Evolutionary conservation across 2,113 vertebrate genomes (phyloP), one percentile per base, ranked within the genome.

Genomic region (Gambusia affinis): DNA sequence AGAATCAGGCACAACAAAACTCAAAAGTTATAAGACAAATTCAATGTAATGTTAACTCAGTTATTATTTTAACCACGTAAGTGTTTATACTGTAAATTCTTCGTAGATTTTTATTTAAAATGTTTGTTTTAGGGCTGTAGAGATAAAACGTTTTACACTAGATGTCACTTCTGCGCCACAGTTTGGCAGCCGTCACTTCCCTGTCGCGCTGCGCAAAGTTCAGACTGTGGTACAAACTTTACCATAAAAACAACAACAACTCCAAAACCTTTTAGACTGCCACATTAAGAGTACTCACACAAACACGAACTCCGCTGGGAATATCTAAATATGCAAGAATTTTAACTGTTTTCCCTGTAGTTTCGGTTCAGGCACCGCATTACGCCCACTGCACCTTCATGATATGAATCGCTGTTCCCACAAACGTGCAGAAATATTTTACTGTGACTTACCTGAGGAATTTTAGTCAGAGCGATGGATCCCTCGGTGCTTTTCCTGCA

Each of bases 281-380:
- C 15, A 11, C 15, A 22, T 60, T 19, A 19, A 70, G 60, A 27
- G 22, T 37, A 12, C 24, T 42, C 15, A 54, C 29, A 57, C 11
- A 37, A 12, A 44, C 7, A 4, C 35, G 17, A 17, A 42, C 27
- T 28, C n/a, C 8, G 12, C 14, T 47, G 12, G 68, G 17, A 24
- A n/a, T 4, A 24, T 62, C 5, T n/a, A 12, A 47, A 54, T 22
- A 24, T 28, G 4, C 2, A 44, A 6, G 1, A 35, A 47, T 67
- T 42, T n/a, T 8, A 0, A 14, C 39, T 44, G 30, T 31, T 64
- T 37, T 60, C 60, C 64, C 27, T 2, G 0, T 60, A 67, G 87
- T 92, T 91, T 92, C 91, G 84, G 4, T 92, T 90, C 12, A 67
- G 2, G n/a, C n/a, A 74, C 77, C 78, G 22, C 81, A 37, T 3